Evolutionary conservation across 2,888 invertebrate genomes (phyloP), one percentile per base, ranked within the genome.

Genomic region (Stenurella melanura): DNA sequence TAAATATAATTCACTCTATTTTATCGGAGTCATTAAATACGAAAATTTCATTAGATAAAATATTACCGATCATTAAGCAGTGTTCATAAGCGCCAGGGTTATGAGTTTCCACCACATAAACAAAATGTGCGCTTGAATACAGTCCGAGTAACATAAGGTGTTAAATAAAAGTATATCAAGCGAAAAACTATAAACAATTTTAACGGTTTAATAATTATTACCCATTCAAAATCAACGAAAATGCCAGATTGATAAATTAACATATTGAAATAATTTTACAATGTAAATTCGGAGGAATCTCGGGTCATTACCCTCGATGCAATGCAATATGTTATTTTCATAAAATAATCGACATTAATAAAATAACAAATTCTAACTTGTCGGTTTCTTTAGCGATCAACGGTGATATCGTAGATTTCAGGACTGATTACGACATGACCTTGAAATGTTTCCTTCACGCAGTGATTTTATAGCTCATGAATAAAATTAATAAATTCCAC

Each of bases 171-270:
- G 64, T 64, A 64, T 19, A 67, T 26, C 54, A 38, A 26, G 21
- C 56, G 56, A 56, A 67, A 56, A 67, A 5, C 12, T 38, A 19
- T 18, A 26, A 11, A 54, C 11, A 21, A n/a, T 6, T n/a, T 56
- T 54, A 67, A 18, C 66, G 42, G 66, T 18, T 66, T 19, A 50
- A 21, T 58, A 58, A 58, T 58, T 58, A 67, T 67, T 54, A 67
- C 19, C 67, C 50, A 67, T 67, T 67, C 67, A 67, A 30, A 56
- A 67, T 67, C 66, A 54, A 67, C 38, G 11, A 42, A 21, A 26
- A 26, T 11, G 67, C 26, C 67, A 56, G 54, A 21, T 38, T 67
- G 56, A 67, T 67, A 67, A 54, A 67, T 67, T 19, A 26, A 19
- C 26, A 56, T 67, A 56, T 56, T 66, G 50, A 42, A 60, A 60